Conservation (phyloP, 2,888 invertebrate species). For the Drosophila anceps region DNA sequence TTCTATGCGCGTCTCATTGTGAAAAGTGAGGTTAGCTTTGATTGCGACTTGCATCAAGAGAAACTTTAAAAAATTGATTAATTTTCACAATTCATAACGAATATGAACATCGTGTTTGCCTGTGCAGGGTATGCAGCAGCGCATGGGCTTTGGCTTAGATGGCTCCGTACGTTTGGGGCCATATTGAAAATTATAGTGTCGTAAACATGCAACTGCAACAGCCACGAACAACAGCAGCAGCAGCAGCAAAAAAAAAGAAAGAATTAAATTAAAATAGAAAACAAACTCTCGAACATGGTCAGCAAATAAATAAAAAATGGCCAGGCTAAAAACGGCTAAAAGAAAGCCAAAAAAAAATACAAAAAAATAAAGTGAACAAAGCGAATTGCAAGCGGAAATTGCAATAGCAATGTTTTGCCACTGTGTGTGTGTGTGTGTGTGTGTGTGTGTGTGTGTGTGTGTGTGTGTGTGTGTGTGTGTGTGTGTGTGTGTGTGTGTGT, state of each 20-base stretch:
- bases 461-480: conserved; percentile 33
- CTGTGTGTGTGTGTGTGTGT: conserved; percentile 13
- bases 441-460: conserved; percentile 37
- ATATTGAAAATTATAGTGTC: conserved; percentile 77
- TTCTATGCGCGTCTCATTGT: background rate
- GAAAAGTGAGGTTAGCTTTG: background rate
- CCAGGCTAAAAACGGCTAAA: conserved; percentile 23
- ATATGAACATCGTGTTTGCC: background rate
- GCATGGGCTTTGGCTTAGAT: conserved; percentile 8
- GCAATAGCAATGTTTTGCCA: conserved; percentile 48
- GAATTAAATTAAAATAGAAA: conserved; percentile 69
- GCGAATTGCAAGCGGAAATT: conserved; percentile 73
- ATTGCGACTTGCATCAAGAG: too few relatives aligned
- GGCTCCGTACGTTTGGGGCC: conserved; percentile 10
- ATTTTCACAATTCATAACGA: background rate
- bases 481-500: conserved; percentile 33
- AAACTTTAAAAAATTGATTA: background rate
- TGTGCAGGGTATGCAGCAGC: conserved; percentile 22
- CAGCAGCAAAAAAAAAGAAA: conserved; percentile 15
- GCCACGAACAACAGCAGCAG: conserved; percentile 34
- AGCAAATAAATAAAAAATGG: conserved; percentile 56
- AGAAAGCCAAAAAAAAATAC: conserved; percentile 14
- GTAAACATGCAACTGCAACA: conserved; percentile 74
- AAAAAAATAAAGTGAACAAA: background rate
- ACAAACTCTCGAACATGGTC: conserved; percentile 57